phyloP scores from a whole-genome alignment of 2,113 vertebrate species.

The Oplegnathus fasciatus region DNA sequence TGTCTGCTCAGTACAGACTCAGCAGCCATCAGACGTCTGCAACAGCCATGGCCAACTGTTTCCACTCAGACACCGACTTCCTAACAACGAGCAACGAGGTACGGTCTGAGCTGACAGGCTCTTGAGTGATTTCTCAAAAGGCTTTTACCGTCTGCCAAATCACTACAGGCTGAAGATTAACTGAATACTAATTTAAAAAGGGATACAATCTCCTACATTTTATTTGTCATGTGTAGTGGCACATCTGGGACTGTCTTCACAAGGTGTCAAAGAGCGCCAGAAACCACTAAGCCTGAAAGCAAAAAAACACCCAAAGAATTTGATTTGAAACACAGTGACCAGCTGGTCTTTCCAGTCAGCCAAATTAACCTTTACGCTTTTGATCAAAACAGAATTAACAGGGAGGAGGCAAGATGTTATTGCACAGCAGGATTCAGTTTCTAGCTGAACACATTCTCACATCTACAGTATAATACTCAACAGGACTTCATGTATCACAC shows the following conservation, averaged over 20 bases:
- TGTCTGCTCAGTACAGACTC: constrained; percentile 45
- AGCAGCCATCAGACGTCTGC: constrained; percentile 68
- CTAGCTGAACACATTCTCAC: constrained; percentile 48
- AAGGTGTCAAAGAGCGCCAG: constrained; percentile 62
- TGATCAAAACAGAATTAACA: constrained; percentile 83
- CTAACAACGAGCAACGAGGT: constrained; percentile 48
- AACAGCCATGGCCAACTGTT: constrained; percentile 61
- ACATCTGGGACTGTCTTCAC: neutral
- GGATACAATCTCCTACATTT: neutral
- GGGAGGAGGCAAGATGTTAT: constrained; percentile 67
- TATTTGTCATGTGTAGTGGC: neutral
- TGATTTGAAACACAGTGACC: constrained; percentile 75
- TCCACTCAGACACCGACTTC: constrained; percentile 67
- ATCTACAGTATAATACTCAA: constrained; percentile 54
- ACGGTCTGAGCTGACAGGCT: constrained; percentile 44
- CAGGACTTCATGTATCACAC: constrained; percentile 61
- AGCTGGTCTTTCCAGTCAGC: constrained; percentile 75
- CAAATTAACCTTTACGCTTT: constrained; percentile 78
- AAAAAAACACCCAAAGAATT: constrained; percentile 54
- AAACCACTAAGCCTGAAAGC: constrained; percentile 43
- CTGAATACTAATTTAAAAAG: constrained; percentile 26
- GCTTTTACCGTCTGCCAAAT: constrained; percentile 48
- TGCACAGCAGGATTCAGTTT: constrained; percentile 59
- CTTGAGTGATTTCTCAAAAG: constrained; percentile 54
- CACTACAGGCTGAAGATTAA: constrained; percentile 6